These are phyloP conservation scores for Bombyx mandarina DNA, from an alignment of 1,140 invertebrate species.

Conservation along the genomic window DNA sequence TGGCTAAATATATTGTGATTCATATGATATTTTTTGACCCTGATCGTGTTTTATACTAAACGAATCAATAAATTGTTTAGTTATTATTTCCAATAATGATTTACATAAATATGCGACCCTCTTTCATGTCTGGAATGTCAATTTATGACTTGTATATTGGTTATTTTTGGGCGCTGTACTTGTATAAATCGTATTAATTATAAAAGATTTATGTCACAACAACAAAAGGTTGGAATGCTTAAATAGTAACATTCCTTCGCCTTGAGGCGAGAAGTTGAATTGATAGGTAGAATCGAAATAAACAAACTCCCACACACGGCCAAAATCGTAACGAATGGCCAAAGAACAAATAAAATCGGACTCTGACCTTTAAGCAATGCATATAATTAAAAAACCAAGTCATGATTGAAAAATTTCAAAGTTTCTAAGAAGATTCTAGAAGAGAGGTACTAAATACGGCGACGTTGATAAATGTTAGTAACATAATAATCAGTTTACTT, in stretches of 20 bases:
- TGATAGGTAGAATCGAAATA: conserved; percentile 1
- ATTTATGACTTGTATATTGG: too few species aligned
- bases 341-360: conserved; percentile 3
- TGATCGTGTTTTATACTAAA: conserved; percentile 29
- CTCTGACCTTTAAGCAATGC: conserved; percentile 2
- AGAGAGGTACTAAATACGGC: too few species aligned
- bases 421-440: too few species aligned
- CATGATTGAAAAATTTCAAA: too few species aligned
- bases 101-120: too few species aligned
- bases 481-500: background rate
- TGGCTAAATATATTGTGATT: background rate
- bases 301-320: conserved; percentile 2
- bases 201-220: background rate
- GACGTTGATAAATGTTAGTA: background rate
- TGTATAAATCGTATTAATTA: too few species aligned
- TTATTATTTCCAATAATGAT: too few species aligned
- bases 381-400: too few species aligned
- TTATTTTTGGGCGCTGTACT: too few species aligned
- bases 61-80: too few species aligned
- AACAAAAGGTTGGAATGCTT: background rate
- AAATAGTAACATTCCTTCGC: background rate
- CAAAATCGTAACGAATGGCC: background rate
- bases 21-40: conserved; percentile 21
- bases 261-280: too few species aligned
- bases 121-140: too few species aligned